Evolutionary conservation across 2,888 invertebrate species (phyloP).

Genomic region (Agrenia bidenticulata): DNA sequence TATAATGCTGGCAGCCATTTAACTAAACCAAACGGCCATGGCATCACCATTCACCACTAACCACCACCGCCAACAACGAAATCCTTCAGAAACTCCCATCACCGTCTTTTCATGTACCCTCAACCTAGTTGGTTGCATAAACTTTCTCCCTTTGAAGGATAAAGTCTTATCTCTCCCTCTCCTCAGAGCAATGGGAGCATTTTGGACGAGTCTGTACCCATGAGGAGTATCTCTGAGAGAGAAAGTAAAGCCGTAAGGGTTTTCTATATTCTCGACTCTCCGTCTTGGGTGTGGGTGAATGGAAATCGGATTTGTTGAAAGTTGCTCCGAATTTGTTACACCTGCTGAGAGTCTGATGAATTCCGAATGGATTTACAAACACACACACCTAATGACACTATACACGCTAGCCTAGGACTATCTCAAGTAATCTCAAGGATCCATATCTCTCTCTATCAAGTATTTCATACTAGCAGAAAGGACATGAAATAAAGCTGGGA

Average conservation of each 20-base stretch:
- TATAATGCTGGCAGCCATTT: conserved; percentile 14
- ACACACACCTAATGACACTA: too few species aligned
- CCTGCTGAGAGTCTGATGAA: conserved; percentile 45
- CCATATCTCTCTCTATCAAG: too few species aligned
- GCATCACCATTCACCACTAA: conserved; percentile 2
- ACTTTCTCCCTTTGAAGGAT: too few species aligned
- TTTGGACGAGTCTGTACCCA: too few species aligned
- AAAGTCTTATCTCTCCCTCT: too few species aligned
- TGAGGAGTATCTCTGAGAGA: background rate
- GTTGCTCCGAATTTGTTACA: conserved; percentile 32
- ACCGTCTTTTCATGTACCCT: too few species aligned
- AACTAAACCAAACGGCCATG: background rate
- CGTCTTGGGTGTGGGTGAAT: conserved; percentile 12
- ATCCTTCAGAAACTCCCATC: background rate
- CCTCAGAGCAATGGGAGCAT: too few species aligned
- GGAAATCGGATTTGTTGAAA: conserved; percentile 32
- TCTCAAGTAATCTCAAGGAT: too few species aligned
- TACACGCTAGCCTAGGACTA: too few species aligned
- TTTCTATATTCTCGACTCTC: background rate
- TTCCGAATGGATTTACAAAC: conserved; percentile 16
- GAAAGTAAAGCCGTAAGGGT: background rate
- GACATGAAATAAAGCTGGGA: too few species aligned
- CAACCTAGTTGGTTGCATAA: too few species aligned
- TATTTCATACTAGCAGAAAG: too few species aligned
- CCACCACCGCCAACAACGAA: background rate